phyloP scores from a whole-genome alignment of 2,888 invertebrate species.

The Lasioglossum zephyrum region DNA sequence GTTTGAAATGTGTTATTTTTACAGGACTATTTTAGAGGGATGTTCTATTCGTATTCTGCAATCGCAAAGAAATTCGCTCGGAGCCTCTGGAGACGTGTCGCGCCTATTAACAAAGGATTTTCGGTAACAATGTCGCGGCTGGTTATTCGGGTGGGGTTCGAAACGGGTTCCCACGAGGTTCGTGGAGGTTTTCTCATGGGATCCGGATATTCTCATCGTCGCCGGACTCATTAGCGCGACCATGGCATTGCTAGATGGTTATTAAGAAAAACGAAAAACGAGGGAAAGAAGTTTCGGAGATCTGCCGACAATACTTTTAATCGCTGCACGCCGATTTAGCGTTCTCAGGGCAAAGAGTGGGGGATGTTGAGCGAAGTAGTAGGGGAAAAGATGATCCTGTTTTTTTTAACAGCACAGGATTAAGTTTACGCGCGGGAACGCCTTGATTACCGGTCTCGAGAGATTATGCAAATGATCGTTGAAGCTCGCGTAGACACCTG shows the following conservation, averaged over 20 bases:
- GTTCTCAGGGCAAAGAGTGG: background rate
- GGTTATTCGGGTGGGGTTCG: slow-evolving; percentile 43
- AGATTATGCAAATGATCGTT: slow-evolving; percentile 53
- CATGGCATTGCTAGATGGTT: slow-evolving; percentile 46
- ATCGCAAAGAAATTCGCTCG: background rate
- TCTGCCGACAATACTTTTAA: slow-evolving; percentile 24
- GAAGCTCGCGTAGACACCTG: slow-evolving; percentile 33
- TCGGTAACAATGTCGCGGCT: slow-evolving; percentile 9
- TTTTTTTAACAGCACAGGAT: too few relatives aligned
- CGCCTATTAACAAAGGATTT: background rate
- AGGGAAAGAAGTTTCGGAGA: slow-evolving; percentile 19
- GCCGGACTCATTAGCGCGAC: slow-evolving; percentile 59
- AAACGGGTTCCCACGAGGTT: slow-evolving; percentile 64
- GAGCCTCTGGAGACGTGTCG: background rate
- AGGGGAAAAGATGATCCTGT: background rate
- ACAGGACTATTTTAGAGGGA: background rate
- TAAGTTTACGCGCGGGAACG: background rate
- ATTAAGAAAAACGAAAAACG: slow-evolving; percentile 50
- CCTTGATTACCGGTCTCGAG: background rate
- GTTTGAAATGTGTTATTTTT: background rate
- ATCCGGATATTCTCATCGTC: slow-evolving; percentile 71
- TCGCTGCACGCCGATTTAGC: background rate
- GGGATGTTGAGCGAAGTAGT: too few relatives aligned
- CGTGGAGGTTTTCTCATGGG: slow-evolving; percentile 63
- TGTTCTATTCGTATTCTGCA: background rate